Conservation (phyloP, 2,113 vertebrate genomes). For the Gambusia affinis region DNA sequence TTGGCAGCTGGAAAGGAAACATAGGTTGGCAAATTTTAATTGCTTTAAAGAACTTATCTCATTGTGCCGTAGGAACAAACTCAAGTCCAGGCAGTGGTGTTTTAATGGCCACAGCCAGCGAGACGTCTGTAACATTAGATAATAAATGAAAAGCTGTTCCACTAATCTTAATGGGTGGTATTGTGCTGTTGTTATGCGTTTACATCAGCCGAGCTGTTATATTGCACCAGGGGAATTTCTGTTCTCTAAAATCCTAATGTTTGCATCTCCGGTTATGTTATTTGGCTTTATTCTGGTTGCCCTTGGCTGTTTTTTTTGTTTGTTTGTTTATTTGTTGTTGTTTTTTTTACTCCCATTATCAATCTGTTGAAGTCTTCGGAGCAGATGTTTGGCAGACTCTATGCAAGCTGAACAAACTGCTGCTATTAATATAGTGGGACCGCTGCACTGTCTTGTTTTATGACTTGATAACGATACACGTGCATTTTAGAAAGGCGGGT, state of each 20-base stretch:
- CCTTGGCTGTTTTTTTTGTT: slow-evolving; percentile 47
- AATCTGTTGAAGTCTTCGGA: slow-evolving; percentile 35
- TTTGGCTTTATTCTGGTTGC: slow-evolving; percentile 46
- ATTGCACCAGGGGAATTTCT: slow-evolving; percentile 29
- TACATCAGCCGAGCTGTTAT: neutral
- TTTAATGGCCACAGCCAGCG: neutral
- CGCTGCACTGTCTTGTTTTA: slow-evolving; percentile 53
- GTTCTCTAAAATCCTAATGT: slow-evolving; percentile 46
- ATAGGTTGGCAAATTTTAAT: no score
- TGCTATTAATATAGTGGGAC: slow-evolving; percentile 44
- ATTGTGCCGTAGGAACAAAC: neutral
- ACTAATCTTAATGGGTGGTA: neutral
- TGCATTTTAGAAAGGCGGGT: slow-evolving; percentile 57
- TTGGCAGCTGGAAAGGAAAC: slow-evolving; percentile 15
- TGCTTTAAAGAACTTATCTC: neutral
- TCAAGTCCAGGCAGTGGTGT: neutral
- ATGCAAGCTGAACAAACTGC: slow-evolving; percentile 34
- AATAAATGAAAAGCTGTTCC: neutral
- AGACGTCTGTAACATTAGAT: neutral
- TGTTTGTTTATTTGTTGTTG: no score
- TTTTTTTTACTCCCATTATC: slow-evolving; percentile 36
- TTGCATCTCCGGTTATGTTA: slow-evolving; percentile 16
- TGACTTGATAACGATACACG: slow-evolving; percentile 60
- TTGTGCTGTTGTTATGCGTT: no score
- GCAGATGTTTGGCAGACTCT: slow-evolving; percentile 57